A percentile compares a stretch with the other conserved stretches of the same genome.
Evolutionary conservation across 2,113 vertebrate species (phyloP).

Genomic region (Cheirogaleus medius): DNA sequence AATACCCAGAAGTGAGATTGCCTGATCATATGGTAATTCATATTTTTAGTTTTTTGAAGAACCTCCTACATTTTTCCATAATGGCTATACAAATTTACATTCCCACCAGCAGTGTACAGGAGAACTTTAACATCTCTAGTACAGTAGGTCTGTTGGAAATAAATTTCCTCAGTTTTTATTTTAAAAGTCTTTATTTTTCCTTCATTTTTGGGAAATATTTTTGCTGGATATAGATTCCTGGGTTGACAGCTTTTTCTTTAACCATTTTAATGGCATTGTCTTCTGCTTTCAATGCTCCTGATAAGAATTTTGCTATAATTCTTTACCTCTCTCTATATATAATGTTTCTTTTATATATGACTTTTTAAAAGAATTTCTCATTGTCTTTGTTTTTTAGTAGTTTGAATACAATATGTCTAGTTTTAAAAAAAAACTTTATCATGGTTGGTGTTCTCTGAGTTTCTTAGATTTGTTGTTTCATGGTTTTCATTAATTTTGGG

Average conservation of each 20-base stretch:
- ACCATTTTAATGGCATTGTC: background rate
- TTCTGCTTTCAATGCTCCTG: background rate
- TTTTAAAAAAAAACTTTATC: background rate
- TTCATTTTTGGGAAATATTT: conserved; percentile 1
- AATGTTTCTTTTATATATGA: background rate
- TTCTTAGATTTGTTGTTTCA: background rate
- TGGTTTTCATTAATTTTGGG: conserved; percentile 27
- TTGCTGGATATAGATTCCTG: background rate
- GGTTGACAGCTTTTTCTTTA: background rate
- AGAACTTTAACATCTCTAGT: background rate
- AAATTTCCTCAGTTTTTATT: background rate
- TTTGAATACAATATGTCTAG: background rate
- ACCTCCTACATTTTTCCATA: background rate
- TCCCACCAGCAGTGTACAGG: background rate
- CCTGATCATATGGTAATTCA: background rate
- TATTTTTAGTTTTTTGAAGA: background rate
- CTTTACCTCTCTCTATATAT: background rate
- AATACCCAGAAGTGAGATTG: background rate
- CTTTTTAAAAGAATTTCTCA: background rate
- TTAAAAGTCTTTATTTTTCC: background rate
- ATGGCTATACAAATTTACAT: background rate
- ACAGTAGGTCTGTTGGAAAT: background rate
- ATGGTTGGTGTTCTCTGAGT: background rate
- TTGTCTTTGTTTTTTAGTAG: background rate
- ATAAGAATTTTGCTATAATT: background rate